phyloP scores from a whole-genome alignment of 2,113 vertebrate species.

The Chloropsis cyanopogon region DNA sequence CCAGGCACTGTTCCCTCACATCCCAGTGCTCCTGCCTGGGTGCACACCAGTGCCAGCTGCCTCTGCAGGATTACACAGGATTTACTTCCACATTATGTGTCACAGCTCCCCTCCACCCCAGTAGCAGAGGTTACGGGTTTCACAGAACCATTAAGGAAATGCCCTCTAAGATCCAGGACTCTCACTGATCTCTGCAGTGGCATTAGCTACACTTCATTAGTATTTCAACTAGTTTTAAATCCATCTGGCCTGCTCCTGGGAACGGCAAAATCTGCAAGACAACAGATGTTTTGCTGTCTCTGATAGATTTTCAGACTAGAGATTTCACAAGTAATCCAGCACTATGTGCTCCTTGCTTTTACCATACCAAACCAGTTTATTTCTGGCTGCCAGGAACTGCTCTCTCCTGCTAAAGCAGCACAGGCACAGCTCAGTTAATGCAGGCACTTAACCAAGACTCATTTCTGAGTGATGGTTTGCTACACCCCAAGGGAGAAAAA shows the following conservation, averaged over 20 bases:
- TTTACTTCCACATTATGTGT: neutral
- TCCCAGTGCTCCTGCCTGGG: neutral
- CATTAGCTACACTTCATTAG: neutral
- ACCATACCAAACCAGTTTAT: neutral
- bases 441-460: neutral
- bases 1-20: neutral
- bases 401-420: neutral
- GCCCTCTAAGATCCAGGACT: neutral
- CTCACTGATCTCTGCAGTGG: neutral
- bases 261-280: neutral
- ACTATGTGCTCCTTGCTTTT: neutral
- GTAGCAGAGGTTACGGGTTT: neutral
- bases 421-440: neutral
- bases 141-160: neutral
- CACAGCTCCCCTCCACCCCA: neutral
- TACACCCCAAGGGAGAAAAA: neutral
- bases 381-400: neutral
- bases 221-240: neutral
- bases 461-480: fast-evolving
- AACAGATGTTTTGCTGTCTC: neutral
- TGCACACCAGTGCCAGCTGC: neutral
- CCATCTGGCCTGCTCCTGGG: neutral
- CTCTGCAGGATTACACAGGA: neutral
- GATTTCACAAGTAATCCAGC: neutral
- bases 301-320: neutral